phyloP scores from a whole-genome alignment of 2,797 vertebrate genomes.

The Crocidura indochinensis region DNA sequence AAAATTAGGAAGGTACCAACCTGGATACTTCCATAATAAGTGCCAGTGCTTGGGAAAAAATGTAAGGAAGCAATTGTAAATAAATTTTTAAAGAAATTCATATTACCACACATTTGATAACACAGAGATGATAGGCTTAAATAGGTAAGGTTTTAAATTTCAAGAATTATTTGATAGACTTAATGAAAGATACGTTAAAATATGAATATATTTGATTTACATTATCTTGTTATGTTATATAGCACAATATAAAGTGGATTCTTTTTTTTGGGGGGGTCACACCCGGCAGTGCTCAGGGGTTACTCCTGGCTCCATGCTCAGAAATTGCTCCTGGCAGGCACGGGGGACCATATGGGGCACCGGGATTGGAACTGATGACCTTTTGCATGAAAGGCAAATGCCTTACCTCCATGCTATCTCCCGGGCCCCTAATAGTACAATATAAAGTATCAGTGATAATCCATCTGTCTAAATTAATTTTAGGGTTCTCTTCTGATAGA shows the following conservation, averaged over 20 bases:
- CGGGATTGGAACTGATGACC: no score
- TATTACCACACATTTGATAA: not conserved
- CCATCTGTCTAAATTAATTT: conserved; percentile 35
- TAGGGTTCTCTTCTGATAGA: conserved; percentile 16
- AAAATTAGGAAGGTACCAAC: not conserved
- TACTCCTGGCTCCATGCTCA: no score
- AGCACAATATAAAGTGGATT: not conserved
- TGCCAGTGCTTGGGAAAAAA: conserved; percentile 10
- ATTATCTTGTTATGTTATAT: not conserved
- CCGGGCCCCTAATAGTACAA: no score
- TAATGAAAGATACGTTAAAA: not conserved
- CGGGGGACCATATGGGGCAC: no score
- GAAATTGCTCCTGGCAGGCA: no score
- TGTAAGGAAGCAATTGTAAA: not conserved
- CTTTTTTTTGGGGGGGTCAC: no score
- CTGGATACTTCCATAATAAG: conserved; percentile 14
- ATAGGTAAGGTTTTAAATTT: conserved; percentile 4
- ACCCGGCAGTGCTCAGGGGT: no score
- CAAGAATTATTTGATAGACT: conserved; percentile 44
- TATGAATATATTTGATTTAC: conserved; percentile 47
- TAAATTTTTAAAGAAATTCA: conserved; percentile 21
- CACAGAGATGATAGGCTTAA: conserved; percentile 5
- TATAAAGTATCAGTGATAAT: not conserved
- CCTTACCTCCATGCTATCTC: no score
- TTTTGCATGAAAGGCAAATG: no score